Evolutionary conservation across 2,113 vertebrate genomes (phyloP), one percentile per base, ranked within the genome.

Genomic region (Ceyx margarethae): DNA sequence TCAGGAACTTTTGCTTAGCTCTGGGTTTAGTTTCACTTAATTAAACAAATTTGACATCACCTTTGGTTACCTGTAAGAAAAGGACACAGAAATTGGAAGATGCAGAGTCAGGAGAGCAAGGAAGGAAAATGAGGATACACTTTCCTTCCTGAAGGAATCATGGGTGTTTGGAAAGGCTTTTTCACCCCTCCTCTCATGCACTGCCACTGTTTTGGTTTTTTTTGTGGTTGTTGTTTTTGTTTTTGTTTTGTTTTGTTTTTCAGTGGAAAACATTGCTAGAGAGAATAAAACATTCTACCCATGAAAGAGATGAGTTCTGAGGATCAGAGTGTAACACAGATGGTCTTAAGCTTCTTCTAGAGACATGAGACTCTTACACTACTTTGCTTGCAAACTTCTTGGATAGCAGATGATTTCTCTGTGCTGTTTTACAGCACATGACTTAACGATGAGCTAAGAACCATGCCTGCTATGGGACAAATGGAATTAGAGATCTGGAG

Each of bases 1-100:
- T 89, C 91, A 91, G 85, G 87, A 87, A 73, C 74, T 91, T 51
- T 25, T 69, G 64, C 84, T 62, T 79, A 89, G 67, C 35, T 37
- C 21, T 4, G 11, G 50, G 60, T 54, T 82, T 85, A 66, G 54
- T 79, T 91, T 91, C 81, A 91, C 91, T 89, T 82, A 85, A 69
- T 92, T 85, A 87, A 92, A 92, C n/a, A 87, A 85, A 87, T 48
- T 71, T 12, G 48, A 72, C 26, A 45, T 68, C 37, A 60, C 7
- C 31, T 87, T 71, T 85, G 42, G 16, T 79, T 73, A 81, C 75
- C 54, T 50, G 19, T 45, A 68, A 68, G 62, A 48, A 73, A 79
- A 58, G 58, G 84, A 61, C 23, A 69, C 11, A 33, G 21, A 57
- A 89, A 81, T 4, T 43, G 21, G 84, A 81, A 66, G 71, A 65